A percentile compares a stretch with the other conserved stretches of the same genome.
These are phyloP conservation scores for Cherax quadricarinatus DNA, from an alignment of 1,140 invertebrate genomes.

Conservation along the genomic window DNA sequence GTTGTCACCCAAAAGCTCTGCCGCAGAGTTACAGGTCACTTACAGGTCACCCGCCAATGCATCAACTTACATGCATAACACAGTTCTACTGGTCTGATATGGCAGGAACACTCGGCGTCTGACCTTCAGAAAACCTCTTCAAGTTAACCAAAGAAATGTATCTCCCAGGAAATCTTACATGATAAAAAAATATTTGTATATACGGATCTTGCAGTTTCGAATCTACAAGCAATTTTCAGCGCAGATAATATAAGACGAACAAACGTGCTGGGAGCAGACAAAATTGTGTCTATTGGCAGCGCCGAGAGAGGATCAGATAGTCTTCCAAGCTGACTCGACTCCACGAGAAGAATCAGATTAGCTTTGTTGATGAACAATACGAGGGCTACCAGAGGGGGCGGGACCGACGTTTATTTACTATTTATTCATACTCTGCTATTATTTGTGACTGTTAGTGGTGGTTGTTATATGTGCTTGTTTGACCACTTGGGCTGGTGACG, in stretches of 20 bases:
- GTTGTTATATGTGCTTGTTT: background rate
- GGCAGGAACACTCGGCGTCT: no score
- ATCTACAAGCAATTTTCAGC: background rate
- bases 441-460: conserved; percentile 11
- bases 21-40: no score
- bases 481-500: background rate
- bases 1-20: no score
- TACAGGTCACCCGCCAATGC: no score
- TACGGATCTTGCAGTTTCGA: background rate
- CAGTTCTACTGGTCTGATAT: no score
- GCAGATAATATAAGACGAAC: background rate
- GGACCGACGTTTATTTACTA: background rate
- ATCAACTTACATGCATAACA: no score
- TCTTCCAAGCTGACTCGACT: conserved; percentile 38
- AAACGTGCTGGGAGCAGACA: background rate
- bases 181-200: background rate
- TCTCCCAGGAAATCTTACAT: background rate
- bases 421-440: conserved; percentile 21
- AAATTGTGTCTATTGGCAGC: conserved; percentile 16
- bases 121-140: no score
- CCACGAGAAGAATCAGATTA: conserved; percentile 46
- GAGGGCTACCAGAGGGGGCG: conserved; percentile 12
- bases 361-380: conserved; percentile 49
- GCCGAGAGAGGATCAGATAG: conserved; percentile 28
- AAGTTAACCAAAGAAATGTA: no score